Conservation (phyloP, 2,888 invertebrate species). For the Plemyria rubiginata region DNA sequence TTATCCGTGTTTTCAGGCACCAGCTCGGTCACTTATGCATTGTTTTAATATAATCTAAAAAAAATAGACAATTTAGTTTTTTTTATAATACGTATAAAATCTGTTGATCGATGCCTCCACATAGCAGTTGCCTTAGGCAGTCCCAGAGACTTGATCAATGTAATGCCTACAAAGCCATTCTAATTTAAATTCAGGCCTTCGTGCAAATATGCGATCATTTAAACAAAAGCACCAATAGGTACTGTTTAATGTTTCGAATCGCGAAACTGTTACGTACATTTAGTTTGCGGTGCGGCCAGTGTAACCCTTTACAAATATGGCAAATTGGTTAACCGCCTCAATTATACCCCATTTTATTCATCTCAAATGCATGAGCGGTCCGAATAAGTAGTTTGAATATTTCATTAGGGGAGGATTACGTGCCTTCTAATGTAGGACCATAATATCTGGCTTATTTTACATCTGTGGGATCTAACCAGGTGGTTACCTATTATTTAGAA, state of each 20-base stretch:
- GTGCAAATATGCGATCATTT: conserved; percentile 26
- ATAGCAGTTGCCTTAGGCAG: background rate
- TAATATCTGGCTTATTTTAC: conserved; percentile 16
- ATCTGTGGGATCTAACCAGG: conserved; percentile 12
- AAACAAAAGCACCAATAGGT: conserved; percentile 29
- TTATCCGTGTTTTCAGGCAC: too few species aligned
- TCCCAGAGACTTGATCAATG: conserved; percentile 10
- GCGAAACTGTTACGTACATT: conserved; percentile 35
- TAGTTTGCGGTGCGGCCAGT: conserved; percentile 36
- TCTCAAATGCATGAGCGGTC: conserved; percentile 42
- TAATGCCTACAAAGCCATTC: conserved; percentile 9
- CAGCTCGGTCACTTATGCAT: too few species aligned
- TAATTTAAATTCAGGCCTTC: conserved; percentile 24
- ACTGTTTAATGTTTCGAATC: conserved; percentile 31
- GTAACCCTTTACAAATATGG: conserved; percentile 42
- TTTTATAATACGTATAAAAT: too few species aligned
- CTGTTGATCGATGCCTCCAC: background rate
- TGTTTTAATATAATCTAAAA: too few species aligned
- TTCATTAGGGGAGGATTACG: conserved; percentile 36
- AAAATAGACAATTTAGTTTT: too few species aligned
- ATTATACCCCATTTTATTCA: conserved; percentile 43
- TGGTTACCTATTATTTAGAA: background rate
- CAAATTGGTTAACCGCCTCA: conserved; percentile 45
- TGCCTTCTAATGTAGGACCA: conserved; percentile 21
- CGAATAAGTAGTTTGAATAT: conserved; percentile 42